Conservation (phyloP, 2,797 vertebrate species). For the Darevskia mixta region DNA sequence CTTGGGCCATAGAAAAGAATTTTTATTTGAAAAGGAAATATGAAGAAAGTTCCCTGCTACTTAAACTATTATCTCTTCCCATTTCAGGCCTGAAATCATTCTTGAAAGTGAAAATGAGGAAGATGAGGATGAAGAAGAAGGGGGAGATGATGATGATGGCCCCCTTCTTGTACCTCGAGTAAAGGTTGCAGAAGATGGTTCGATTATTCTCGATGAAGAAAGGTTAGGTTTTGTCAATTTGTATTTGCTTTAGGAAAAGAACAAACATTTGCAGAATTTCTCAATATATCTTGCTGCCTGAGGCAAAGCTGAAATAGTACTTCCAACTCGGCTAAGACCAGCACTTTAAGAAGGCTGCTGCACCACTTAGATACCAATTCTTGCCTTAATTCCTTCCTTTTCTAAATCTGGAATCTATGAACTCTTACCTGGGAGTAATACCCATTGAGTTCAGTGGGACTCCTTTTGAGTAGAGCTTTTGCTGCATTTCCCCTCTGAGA, state of each 20-base stretch:
- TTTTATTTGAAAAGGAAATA: constrained; percentile 2
- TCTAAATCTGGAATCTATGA: not conserved
- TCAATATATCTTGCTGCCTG: not conserved
- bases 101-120: constrained; percentile 71
- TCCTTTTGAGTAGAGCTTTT: too few relatives aligned
- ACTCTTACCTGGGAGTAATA: too few relatives aligned
- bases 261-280: not conserved
- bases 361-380: not conserved
- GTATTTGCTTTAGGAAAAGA: not conserved
- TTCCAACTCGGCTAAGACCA: not conserved
- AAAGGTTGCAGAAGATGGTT: constrained; percentile 97
- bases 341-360: not conserved
- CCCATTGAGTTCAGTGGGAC: not conserved
- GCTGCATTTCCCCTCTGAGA: too few relatives aligned
- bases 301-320: not conserved
- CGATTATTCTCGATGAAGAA: constrained; percentile 97
- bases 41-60: not conserved
- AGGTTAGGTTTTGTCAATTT: constrained; percentile 79
- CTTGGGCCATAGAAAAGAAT: not conserved
- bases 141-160: constrained; percentile 81
- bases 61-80: constrained; percentile 31
- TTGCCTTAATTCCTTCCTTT: not conserved
- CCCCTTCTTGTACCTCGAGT: constrained; percentile 91
- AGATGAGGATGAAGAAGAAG: constrained; percentile 59
- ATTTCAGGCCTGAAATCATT: constrained; percentile 72